phyloP scores from a whole-genome alignment of 2,113 vertebrate genomes.

The Cololabis saira region DNA sequence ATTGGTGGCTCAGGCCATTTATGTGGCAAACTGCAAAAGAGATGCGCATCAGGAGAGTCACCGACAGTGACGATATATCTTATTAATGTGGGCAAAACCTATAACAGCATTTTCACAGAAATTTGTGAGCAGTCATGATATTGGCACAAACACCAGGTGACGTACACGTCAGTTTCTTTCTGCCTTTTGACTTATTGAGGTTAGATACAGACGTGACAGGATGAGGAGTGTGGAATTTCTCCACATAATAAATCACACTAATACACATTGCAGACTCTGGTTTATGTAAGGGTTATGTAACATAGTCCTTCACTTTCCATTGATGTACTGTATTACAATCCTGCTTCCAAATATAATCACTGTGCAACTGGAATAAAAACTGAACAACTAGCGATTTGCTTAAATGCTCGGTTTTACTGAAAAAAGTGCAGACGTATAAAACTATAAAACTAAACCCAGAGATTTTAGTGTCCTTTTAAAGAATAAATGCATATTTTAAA shows the following conservation, averaged over 20 bases:
- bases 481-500: no score
- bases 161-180: constrained; percentile 3
- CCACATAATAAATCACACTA: constrained; percentile 29
- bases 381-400: neutral
- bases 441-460: no score
- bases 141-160: constrained; percentile 2
- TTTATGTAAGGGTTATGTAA: constrained; percentile 56
- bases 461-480: no score
- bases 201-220: constrained; percentile 5
- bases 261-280: constrained; percentile 45
- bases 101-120: constrained; percentile 17
- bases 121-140: constrained; percentile 5
- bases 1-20: neutral
- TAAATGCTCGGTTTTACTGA: neutral
- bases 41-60: neutral
- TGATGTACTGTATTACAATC: constrained; percentile 3
- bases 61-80: constrained; percentile 1
- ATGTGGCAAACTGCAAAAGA: neutral
- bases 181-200: constrained; percentile 15
- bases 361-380: neutral
- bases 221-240: constrained; percentile 25
- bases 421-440: no score
- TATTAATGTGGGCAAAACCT: constrained; percentile 3
- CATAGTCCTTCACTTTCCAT: neutral
- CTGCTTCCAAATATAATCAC: neutral